Evolutionary conservation across 2,888 invertebrate species (phyloP).

Genomic region (Eristalis pertinax): DNA sequence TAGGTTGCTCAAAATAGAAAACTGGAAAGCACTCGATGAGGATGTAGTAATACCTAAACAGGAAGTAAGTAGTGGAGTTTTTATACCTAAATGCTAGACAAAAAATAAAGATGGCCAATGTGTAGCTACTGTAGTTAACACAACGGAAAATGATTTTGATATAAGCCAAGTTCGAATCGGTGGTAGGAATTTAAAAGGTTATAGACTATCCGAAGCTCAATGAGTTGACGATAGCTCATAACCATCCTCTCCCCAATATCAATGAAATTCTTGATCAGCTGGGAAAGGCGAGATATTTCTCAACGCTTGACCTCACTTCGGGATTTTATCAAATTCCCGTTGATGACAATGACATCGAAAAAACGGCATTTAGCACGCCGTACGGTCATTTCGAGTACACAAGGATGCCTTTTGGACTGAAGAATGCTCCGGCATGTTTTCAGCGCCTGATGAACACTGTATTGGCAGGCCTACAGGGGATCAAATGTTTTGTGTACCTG

Average conservation of each 20-base stretch:
- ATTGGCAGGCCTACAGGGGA: constrained; percentile 20
- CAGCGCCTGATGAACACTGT: constrained; percentile 61
- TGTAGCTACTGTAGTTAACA: neutral
- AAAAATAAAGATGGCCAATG: neutral
- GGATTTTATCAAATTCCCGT: neutral
- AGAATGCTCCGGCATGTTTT: constrained; percentile 19
- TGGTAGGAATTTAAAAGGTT: neutral
- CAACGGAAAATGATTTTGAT: neutral
- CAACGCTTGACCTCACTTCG: no score
- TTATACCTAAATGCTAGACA: neutral
- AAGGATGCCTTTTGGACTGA: constrained; percentile 8
- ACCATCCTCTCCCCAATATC: constrained; percentile 4
- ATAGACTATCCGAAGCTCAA: constrained; percentile 32
- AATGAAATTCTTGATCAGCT: constrained; percentile 33
- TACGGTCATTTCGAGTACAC: constrained; percentile 19
- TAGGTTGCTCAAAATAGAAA: neutral
- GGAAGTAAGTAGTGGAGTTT: no score
- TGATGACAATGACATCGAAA: constrained; percentile 6
- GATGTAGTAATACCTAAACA: neutral
- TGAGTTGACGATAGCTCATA: constrained; percentile 25
- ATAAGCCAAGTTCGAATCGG: no score
- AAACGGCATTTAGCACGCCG: constrained; percentile 5
- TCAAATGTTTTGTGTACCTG: constrained; percentile 50
- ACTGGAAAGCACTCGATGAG: neutral
- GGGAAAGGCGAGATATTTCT: constrained; percentile 3